Evolutionary conservation across 2,797 vertebrate genomes (phyloP).

Genomic region (Antennarius maculatus): DNA sequence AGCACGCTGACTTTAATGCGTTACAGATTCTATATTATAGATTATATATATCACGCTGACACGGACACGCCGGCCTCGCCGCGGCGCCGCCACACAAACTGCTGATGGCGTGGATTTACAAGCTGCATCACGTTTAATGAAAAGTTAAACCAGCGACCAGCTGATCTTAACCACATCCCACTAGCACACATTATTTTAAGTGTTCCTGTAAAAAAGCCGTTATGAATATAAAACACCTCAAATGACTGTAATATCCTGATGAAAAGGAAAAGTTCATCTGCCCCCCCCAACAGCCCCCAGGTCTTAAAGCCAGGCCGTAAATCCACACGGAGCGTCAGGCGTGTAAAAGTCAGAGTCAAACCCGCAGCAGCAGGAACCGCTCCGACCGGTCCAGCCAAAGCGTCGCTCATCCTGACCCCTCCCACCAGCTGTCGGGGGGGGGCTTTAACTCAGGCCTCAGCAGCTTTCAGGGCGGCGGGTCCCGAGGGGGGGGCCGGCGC

Average conservation of each 20-base stretch:
- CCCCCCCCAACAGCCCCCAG: conserved; percentile 16
- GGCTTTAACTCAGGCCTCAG: conserved; percentile 76
- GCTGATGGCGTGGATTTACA: conserved; percentile 69
- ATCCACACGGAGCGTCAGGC: conserved; percentile 67
- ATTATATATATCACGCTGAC: conserved; percentile 70
- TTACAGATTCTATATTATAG: conserved; percentile 34
- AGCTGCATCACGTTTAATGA: conserved; percentile 59
- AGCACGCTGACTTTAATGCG: conserved; percentile 11
- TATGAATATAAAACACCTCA: conserved; percentile 66
- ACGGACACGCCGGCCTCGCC: conserved; percentile 58
- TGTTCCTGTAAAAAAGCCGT: conserved; percentile 65
- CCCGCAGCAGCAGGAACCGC: conserved; percentile 38
- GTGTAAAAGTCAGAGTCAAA: conserved; percentile 75
- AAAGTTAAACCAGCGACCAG: conserved; percentile 72
- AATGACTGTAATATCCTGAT: conserved; percentile 67
- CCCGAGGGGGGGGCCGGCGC: conserved; percentile 52
- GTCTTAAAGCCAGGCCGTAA: conserved; percentile 63
- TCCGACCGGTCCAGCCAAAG: too few species aligned
- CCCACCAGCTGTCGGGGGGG: too few species aligned
- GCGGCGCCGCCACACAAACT: conserved; percentile 54
- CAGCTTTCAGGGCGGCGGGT: conserved; percentile 73
- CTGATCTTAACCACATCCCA: conserved; percentile 74
- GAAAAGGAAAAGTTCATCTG: conserved; percentile 70
- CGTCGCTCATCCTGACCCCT: too few species aligned
- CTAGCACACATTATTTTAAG: conserved; percentile 67